A percentile compares a stretch with the other conserved stretches of the same genome.
These are phyloP conservation scores for human DNA, from an alignment of 2,113 vertebrate genomes.

Conservation along the genomic window GRCh38 chr4:169879501-169880000, in stretches of 20 bases:
- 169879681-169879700: not conserved
- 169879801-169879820: not conserved
- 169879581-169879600: not conserved
- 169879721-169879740: slow-evolving; percentile 10
- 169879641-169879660: not conserved
- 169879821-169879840: not conserved
- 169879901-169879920: too few relatives aligned
- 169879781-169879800: not conserved
- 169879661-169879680: not conserved
- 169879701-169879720: not conserved
- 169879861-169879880: not conserved
- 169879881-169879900: too few relatives aligned
- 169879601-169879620: not conserved
- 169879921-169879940: too few relatives aligned
- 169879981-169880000: too few relatives aligned
- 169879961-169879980: too few relatives aligned
- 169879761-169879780: not conserved
- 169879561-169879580: not conserved
- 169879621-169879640: not conserved
- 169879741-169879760: not conserved
- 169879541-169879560: not conserved
- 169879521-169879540: not conserved
- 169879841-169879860: slow-evolving; percentile 14
- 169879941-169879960: too few relatives aligned
- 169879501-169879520: not conserved